A percentile compares a stretch with the other conserved stretches of the same genome.
phyloP scores from a whole-genome alignment of 2,888 invertebrate genomes.

The Acrocyrtus sp. region DNA sequence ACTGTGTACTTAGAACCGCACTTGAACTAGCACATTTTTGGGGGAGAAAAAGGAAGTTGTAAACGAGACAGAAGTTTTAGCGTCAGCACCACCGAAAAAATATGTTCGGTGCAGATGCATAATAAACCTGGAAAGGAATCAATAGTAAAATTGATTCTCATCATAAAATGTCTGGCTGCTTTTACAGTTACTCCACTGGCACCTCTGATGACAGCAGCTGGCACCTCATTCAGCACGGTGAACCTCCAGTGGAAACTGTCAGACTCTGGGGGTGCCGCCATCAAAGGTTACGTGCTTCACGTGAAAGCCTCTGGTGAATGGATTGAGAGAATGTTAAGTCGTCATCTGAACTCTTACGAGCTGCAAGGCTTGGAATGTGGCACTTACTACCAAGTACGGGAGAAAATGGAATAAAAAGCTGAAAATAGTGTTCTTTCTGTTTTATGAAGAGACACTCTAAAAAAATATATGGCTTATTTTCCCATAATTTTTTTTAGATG shows the following conservation, averaged over 20 bases:
- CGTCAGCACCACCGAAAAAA: background rate
- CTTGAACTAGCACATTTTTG: too few species aligned
- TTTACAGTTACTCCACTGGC: conserved; percentile 77
- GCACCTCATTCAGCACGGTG: conserved; percentile 80
- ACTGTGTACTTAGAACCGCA: too few species aligned
- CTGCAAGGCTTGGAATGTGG: conserved; percentile 76
- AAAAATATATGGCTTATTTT: background rate
- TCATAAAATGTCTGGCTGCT: conserved; percentile 8
- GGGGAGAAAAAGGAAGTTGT: background rate
- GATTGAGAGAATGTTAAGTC: conserved; percentile 74
- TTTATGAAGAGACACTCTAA: too few species aligned
- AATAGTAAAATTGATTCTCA: background rate
- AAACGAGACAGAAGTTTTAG: background rate
- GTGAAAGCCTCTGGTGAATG: conserved; percentile 75
- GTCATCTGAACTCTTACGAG: conserved; percentile 76
- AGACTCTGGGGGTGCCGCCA: conserved; percentile 75
- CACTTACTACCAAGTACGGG: conserved; percentile 73
- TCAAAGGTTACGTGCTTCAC: conserved; percentile 76
- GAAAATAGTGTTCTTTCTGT: too few species aligned
- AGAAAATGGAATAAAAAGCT: background rate
- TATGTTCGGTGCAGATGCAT: background rate
- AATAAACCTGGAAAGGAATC: too few species aligned
- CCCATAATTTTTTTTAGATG: conserved; percentile 65
- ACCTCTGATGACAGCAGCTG: conserved; percentile 78
- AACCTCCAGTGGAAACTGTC: conserved; percentile 80